A percentile compares a stretch with the other conserved stretches of the same genome.
Evolutionary conservation across 2,888 invertebrate genomes (phyloP).

Genomic region (Monochamus alternatus): DNA sequence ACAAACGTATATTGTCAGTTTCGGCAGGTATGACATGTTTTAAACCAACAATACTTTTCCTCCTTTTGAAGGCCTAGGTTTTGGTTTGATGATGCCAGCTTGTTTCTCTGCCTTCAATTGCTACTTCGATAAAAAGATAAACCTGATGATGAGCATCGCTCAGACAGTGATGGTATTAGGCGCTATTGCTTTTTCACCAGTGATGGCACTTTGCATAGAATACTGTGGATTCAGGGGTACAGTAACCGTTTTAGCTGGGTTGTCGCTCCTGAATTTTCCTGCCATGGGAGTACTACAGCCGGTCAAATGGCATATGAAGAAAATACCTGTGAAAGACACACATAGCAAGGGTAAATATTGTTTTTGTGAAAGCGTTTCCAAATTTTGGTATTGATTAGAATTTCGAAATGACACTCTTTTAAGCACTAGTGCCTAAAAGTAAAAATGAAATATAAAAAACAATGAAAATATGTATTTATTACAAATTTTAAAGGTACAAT

Average conservation of each 20-base stretch:
- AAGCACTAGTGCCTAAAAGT: no score
- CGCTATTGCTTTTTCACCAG: conserved; percentile 79
- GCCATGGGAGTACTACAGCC: conserved; percentile 84
- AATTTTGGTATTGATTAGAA: no score
- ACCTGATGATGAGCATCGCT: conserved; percentile 83
- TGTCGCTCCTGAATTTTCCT: conserved; percentile 79
- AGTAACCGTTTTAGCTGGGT: conserved; percentile 77
- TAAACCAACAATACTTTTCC: conserved; percentile 41
- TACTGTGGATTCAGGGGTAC: conserved; percentile 83
- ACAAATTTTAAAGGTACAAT: no score
- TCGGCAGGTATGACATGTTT: neutral
- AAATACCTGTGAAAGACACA: neutral
- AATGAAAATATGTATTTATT: no score
- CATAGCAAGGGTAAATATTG: no score
- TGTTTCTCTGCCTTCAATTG: conserved; percentile 83
- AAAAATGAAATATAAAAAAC: no score
- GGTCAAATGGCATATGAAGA: conserved; percentile 80
- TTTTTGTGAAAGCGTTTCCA: no score
- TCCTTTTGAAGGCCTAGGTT: conserved; percentile 76
- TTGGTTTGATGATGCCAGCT: conserved; percentile 83
- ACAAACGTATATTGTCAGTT: no score
- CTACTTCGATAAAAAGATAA: conserved; percentile 81
- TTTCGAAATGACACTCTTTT: no score
- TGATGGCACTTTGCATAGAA: conserved; percentile 76
- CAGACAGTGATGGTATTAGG: conserved; percentile 81